A percentile compares a stretch with the other conserved stretches of the same genome.
Conservation (phyloP, 2,888 invertebrate species). For the Cylindroiulus punctatus region DNA sequence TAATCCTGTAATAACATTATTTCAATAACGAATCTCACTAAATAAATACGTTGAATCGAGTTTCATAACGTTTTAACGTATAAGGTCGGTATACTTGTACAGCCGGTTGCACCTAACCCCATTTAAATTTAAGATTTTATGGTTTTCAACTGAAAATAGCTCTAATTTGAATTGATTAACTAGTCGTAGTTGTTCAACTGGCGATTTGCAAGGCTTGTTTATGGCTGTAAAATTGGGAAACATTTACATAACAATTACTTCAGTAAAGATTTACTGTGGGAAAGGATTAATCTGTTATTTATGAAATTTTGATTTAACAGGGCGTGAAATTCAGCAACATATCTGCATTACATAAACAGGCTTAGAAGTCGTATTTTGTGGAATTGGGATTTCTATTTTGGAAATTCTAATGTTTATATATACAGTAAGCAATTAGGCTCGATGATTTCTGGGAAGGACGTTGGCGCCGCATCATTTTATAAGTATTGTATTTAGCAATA, state of each 20-base stretch:
- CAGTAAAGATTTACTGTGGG: neutral
- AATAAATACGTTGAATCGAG: neutral
- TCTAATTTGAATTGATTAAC: slow-evolving; percentile 24
- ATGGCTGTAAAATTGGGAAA: neutral
- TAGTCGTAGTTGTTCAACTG: neutral
- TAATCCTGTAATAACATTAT: neutral
- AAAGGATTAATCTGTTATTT: slow-evolving; percentile 13
- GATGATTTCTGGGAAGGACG: neutral
- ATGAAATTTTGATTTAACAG: slow-evolving; percentile 18
- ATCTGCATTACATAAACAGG: neutral
- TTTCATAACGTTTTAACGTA: neutral
- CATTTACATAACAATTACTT: slow-evolving; percentile 35
- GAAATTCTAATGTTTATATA: too few relatives aligned
- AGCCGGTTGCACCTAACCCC: slow-evolving; percentile 4
- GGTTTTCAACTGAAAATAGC: neutral
- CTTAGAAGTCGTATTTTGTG: neutral
- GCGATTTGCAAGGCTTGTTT: slow-evolving; percentile 19
- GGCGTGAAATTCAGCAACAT: slow-evolving; percentile 7
- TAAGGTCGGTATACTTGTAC: neutral
- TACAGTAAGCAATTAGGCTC: neutral
- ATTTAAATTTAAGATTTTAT: neutral
- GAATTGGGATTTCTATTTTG: neutral
- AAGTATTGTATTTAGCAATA: neutral
- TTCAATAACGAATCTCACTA: neutral
- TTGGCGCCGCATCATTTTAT: neutral